Evolutionary conservation across 2,888 invertebrate species (phyloP).

Genomic region (Trichogramma evanescens): DNA sequence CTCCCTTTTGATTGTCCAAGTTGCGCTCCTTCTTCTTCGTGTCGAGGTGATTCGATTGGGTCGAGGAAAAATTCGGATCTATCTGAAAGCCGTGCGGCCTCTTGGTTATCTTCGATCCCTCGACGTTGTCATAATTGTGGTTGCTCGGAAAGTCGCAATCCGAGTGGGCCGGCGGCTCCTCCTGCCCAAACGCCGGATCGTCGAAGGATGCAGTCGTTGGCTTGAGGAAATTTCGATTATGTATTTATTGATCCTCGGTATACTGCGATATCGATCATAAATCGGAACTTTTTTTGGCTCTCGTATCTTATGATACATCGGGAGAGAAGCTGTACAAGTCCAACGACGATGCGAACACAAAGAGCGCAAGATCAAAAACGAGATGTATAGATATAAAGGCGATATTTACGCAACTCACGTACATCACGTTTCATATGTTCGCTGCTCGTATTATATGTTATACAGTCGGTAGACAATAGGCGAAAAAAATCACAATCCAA

Average conservation of each 20-base stretch:
- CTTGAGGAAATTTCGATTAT: slow-evolving; percentile 3
- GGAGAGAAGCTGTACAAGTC: too few relatives aligned
- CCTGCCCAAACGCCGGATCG: slow-evolving; percentile 17
- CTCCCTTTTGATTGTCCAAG: slow-evolving; percentile 1
- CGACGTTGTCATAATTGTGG: slow-evolving; percentile 12
- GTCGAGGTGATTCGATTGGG: not conserved
- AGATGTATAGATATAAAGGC: not conserved
- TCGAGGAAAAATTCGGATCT: slow-evolving; percentile 12
- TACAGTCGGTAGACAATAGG: not conserved
- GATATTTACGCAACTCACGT: slow-evolving; percentile 7
- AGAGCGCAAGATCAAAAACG: too few relatives aligned
- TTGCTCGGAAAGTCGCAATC: slow-evolving; percentile 17
- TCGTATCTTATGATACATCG: too few relatives aligned
- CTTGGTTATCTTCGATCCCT: not conserved
- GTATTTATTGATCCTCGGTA: not conserved
- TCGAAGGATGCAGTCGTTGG: slow-evolving; percentile 19
- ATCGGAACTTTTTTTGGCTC: too few relatives aligned
- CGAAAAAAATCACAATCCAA: not conserved
- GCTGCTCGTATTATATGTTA: not conserved
- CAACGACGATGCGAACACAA: too few relatives aligned
- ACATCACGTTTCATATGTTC: not conserved
- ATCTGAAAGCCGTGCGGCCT: slow-evolving; percentile 19
- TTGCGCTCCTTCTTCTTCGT: slow-evolving; percentile 14
- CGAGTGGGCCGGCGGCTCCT: slow-evolving; percentile 12
- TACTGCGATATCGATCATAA: too few relatives aligned